These are phyloP conservation scores for Ophion slaviceki DNA, from an alignment of 2,888 invertebrate species.

Conservation along the genomic window DNA sequence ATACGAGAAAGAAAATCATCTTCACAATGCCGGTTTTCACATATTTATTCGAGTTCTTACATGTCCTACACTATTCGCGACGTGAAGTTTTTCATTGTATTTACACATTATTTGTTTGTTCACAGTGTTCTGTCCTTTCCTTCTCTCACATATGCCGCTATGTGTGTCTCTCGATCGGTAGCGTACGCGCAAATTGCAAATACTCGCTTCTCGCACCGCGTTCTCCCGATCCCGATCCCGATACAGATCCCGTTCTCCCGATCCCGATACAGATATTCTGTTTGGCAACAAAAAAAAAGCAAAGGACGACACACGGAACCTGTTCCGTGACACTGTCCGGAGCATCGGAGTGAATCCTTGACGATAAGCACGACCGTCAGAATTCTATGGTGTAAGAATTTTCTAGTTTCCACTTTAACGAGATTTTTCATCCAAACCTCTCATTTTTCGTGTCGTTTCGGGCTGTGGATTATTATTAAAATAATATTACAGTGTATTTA, in stretches of 20 bases:
- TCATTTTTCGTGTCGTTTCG: conserved; percentile 24
- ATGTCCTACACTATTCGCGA: conserved; percentile 63
- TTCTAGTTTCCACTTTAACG: conserved; percentile 22
- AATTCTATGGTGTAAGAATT: neutral
- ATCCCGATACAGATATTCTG: conserved; percentile 11
- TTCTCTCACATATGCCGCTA: conserved; percentile 27
- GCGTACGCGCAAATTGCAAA: conserved; percentile 26
- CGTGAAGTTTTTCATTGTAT: conserved; percentile 61
- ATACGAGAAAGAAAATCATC: neutral
- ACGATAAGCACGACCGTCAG: neutral
- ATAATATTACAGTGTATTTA: conserved; percentile 20
- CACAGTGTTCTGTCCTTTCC: conserved; percentile 24
- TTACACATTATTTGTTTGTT: conserved; percentile 61
- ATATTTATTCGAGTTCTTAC: conserved; percentile 64
- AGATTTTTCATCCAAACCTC: conserved; percentile 13
- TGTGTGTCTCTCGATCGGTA: conserved; percentile 39
- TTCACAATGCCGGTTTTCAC: conserved; percentile 38
- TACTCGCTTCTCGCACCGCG: neutral
- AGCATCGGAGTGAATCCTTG: conserved; percentile 6
- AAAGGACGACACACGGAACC: neutral
- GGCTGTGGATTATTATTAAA: conserved; percentile 16
- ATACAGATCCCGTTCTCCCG: conserved; percentile 14
- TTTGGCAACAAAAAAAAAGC: neutral
- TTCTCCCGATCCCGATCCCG: conserved; percentile 1
- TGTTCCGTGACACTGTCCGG: neutral